Evolutionary conservation across 2,888 invertebrate species (phyloP).

Genomic region (Xestia rhomboidea): DNA sequence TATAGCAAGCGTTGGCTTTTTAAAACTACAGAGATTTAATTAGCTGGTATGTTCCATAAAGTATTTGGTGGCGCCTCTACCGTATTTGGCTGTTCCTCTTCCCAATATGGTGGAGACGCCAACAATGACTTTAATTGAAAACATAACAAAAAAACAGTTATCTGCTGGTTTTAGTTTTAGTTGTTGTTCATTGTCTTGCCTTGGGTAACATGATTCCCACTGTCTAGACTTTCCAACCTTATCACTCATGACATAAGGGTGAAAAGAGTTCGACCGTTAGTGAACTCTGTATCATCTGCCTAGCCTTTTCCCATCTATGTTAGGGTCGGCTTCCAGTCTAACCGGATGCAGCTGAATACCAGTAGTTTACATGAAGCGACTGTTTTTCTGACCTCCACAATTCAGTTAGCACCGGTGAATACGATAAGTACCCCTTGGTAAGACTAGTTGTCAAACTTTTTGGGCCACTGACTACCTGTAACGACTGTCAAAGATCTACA

Average conservation of each 20-base stretch:
- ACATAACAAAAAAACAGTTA: not conserved
- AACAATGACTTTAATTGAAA: not conserved
- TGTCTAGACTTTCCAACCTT: not conserved
- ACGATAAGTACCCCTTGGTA: too few relatives aligned
- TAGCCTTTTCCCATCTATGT: too few relatives aligned
- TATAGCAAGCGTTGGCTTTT: not conserved
- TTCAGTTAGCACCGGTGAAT: too few relatives aligned
- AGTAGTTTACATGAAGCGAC: too few relatives aligned
- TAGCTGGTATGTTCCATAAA: not conserved
- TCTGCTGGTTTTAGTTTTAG: not conserved
- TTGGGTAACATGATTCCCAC: not conserved
- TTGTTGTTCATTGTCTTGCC: not conserved
- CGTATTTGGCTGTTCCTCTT: not conserved
- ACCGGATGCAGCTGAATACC: too few relatives aligned
- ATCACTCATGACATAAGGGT: not conserved
- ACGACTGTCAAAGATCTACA: too few relatives aligned
- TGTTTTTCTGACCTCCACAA: too few relatives aligned
- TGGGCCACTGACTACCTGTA: too few relatives aligned
- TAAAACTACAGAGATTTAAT: not conserved
- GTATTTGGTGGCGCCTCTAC: not conserved
- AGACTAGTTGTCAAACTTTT: too few relatives aligned
- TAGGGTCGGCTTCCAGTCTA: too few relatives aligned
- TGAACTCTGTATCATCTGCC: too few relatives aligned
- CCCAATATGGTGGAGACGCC: not conserved
- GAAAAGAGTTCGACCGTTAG: not conserved